Evolutionary conservation across 2,797 vertebrate genomes (phyloP).

Genomic region (Microhierax caerulescens): DNA sequence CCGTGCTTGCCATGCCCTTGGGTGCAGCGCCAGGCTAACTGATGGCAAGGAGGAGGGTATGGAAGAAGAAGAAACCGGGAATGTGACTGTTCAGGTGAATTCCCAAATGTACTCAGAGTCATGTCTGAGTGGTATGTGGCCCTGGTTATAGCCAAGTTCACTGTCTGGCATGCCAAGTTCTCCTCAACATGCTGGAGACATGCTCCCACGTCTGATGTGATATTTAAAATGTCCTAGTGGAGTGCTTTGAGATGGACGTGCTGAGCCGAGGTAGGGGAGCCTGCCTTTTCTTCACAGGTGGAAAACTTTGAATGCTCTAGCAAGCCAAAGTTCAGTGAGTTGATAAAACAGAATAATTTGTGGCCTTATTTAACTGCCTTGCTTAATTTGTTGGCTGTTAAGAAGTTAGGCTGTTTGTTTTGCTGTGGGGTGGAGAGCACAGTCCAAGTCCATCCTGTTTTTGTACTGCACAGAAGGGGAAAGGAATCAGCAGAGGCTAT

Average conservation of each 20-base stretch:
- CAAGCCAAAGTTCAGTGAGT: background rate
- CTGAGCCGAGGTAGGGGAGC: background rate
- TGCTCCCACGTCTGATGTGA: background rate
- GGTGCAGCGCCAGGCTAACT: fast-evolving
- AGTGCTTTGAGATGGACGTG: background rate
- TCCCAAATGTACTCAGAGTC: background rate
- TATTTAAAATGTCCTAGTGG: background rate
- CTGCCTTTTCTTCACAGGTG: background rate
- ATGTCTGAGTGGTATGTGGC: background rate
- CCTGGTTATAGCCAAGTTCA: background rate
- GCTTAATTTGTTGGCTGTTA: background rate
- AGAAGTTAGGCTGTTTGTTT: constrained; percentile 17
- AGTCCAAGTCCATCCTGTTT: background rate
- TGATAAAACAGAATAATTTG: background rate
- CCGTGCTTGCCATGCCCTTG: background rate
- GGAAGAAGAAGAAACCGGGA: background rate
- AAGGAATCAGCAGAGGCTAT: background rate
- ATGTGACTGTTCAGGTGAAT: background rate
- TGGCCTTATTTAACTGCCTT: background rate
- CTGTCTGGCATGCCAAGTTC: background rate
- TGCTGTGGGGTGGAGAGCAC: background rate
- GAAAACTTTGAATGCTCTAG: background rate
- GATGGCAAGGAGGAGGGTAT: background rate
- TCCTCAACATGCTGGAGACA: background rate
- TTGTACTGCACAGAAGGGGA: background rate